Base-by-base conservation (phyloP, 2,113 vertebrate genomes). In the Triplophysa rosa region DNA sequence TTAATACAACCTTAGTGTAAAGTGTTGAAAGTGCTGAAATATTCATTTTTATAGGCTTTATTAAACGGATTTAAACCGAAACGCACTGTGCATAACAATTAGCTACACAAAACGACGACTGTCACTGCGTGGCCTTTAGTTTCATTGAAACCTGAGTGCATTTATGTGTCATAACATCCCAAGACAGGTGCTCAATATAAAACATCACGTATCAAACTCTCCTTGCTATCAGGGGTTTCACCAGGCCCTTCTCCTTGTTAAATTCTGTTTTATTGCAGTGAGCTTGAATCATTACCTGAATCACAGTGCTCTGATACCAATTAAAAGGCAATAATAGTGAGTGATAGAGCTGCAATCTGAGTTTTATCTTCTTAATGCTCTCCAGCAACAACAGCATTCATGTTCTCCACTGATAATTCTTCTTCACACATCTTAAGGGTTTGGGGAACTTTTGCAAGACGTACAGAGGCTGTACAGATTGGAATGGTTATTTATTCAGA, bases 271-370 rank as follows among this genome's bases (percentile, higher is more conserved):
- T 29, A 63, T n/a, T 67, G 61, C 21, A 70, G 7, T 76, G n/a
- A 37, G 45, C 62, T n/a, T 13, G 14, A 42, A 64, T 45, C 8
- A 40, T 58, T 70, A 67, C 79, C 64, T 67, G 58, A 79, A 74
- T 23, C 17, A 56, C 59, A 54, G 78, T 61, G 40, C 24, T 61
- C 63, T 40, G 70, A 77, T 70, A 68, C 62, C 58, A 81, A 77
- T 85, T 82, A 82, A 67, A 77, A 80, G 66, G 63, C 11, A 42
- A 58, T 80, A 76, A 77, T 56, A 24, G 63, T 62, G 14, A 10
- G 52, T 42, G 68, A 62, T 40, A n/a, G 40, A 17, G 68, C 59
- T 13, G 58, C 45, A 42, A 33, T 16, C 19, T 69, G 66, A 77
- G 68, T 69, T 40, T 59, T 33, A 45, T 33, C 33, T 56, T 67